Evolutionary conservation across 2,888 invertebrate genomes (phyloP).

Genomic region (Axea sp.): DNA sequence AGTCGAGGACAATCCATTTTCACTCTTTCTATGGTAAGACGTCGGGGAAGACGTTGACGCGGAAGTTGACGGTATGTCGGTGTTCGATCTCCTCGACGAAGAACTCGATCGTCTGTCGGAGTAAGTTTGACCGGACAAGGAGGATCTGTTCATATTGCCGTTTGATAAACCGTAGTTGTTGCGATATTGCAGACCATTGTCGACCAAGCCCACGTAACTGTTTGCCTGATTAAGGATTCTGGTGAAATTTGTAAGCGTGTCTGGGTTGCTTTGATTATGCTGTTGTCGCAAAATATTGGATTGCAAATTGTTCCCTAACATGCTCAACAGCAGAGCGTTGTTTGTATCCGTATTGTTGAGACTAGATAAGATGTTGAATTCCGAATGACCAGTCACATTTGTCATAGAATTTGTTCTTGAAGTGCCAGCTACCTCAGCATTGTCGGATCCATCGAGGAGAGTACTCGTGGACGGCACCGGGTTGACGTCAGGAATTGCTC

Average conservation of each 20-base stretch:
- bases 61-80: conserved; percentile 24
- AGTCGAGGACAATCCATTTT: background rate
- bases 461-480: conserved; percentile 32
- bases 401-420: conserved; percentile 12
- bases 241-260: conserved; percentile 5
- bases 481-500: conserved; percentile 9
- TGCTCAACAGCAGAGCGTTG: conserved; percentile 61
- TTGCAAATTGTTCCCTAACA: conserved; percentile 62
- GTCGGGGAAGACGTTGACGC: conserved; percentile 2
- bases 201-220: conserved; percentile 71
- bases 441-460: conserved; percentile 9
- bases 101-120: conserved; percentile 2
- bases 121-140: conserved; percentile 62
- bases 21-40: conserved; percentile 9
- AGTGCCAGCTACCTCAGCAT: conserved; percentile 6
- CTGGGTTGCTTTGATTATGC: conserved; percentile 3
- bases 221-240: conserved; percentile 15
- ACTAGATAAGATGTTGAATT: conserved; percentile 69
- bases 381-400: conserved; percentile 64
- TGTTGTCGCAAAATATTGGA: conserved; percentile 60
- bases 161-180: conserved; percentile 18
- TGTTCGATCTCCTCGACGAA: conserved; percentile 9
- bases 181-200: conserved; percentile 74
- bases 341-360: conserved; percentile 67
- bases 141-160: conserved; percentile 68